A percentile compares a stretch with the other conserved stretches of the same genome.
phyloP scores from a whole-genome alignment of 1,140 invertebrate species.

The Drosophila grimshawi region DNA sequence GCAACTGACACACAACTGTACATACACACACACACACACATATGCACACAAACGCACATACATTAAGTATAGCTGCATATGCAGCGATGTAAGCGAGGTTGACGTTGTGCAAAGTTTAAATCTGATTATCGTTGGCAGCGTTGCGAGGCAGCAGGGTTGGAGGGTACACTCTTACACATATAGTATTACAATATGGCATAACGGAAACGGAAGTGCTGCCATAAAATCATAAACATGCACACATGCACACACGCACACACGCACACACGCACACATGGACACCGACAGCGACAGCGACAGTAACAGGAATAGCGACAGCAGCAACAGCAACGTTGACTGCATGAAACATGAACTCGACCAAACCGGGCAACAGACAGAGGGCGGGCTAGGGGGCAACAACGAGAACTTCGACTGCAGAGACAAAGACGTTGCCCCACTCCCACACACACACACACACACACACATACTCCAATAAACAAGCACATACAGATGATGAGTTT shows the following conservation, averaged over 20 bases:
- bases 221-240: conserved; percentile 83
- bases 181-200: conserved; percentile 62
- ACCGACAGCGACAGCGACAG: conserved; percentile 22
- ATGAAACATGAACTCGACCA: conserved; percentile 75
- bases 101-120: conserved; percentile 81
- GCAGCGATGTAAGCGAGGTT: conserved; percentile 69
- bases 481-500: conserved; percentile 9
- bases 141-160: neutral
- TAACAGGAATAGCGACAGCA: conserved; percentile 53
- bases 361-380: conserved; percentile 57
- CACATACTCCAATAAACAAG: too few species aligned
- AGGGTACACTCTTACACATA: conserved; percentile 18
- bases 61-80: conserved; percentile 30
- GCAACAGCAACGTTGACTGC: conserved; percentile 34
- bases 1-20: conserved; percentile 54
- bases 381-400: conserved; percentile 14
- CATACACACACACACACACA: conserved; percentile 29
- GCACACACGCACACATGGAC: conserved; percentile 71
- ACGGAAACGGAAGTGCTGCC: conserved; percentile 81
- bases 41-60: conserved; percentile 14
- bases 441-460: conserved; percentile 17
- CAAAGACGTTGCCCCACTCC: conserved; percentile 49
- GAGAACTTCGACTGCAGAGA: conserved; percentile 53
- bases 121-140: conserved; percentile 74
- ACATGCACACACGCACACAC: conserved; percentile 64